These are phyloP conservation scores for Pogonocherus hispidulus DNA, from an alignment of 2,888 invertebrate species.

Conservation along the genomic window DNA sequence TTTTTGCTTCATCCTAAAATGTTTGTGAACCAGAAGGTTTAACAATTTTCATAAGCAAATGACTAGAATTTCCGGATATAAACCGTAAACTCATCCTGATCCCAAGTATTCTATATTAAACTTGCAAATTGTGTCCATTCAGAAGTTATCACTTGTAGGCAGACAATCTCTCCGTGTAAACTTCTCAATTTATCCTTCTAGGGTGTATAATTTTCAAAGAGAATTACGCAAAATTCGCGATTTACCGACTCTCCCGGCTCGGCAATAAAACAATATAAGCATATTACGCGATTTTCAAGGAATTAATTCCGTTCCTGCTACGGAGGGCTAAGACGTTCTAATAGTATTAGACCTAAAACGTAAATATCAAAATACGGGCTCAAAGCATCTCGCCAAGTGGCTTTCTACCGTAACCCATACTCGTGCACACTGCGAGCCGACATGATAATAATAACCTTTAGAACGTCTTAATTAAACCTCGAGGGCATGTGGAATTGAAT, in stretches of 20 bases:
- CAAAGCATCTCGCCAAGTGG: constrained; percentile 20
- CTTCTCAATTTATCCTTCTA: background rate
- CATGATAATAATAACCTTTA: constrained; percentile 30
- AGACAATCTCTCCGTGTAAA: background rate
- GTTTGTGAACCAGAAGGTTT: too few relatives aligned
- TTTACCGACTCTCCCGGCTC: constrained; percentile 5
- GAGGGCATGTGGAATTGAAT: constrained; percentile 25
- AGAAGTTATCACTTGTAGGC: background rate
- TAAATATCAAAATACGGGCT: constrained; percentile 19
- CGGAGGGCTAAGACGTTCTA: constrained; percentile 13
- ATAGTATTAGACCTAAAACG: constrained; percentile 21
- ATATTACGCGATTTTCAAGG: constrained; percentile 21
- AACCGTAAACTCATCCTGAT: background rate
- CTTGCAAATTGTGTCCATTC: background rate
- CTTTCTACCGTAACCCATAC: constrained; percentile 21
- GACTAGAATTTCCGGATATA: too few relatives aligned
- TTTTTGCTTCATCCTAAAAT: too few relatives aligned
- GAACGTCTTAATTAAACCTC: constrained; percentile 30
- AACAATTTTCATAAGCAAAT: too few relatives aligned
- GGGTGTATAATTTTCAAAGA: constrained; percentile 1
- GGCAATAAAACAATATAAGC: constrained; percentile 26
- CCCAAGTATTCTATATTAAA: background rate
- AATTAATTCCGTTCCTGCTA: constrained; percentile 23
- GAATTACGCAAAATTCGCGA: background rate
- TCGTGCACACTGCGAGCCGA: background rate